phyloP scores from a whole-genome alignment of 2,888 invertebrate genomes.

The Lasius fuliginosus region DNA sequence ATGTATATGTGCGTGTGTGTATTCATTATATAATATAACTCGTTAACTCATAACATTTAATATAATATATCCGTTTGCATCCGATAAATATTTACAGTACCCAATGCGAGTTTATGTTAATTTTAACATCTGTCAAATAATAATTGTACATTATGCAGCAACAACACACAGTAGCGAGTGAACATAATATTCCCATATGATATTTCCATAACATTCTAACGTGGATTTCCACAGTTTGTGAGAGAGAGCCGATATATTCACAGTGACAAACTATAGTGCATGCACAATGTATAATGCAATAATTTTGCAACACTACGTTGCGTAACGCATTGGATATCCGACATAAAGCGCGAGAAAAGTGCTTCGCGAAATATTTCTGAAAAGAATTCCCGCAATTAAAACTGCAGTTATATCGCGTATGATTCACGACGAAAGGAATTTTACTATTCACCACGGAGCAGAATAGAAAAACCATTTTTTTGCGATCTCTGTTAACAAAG shows the following conservation, averaged over 20 bases:
- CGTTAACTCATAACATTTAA: constrained; percentile 5
- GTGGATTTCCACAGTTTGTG: constrained; percentile 19
- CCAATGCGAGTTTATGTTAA: constrained; percentile 40
- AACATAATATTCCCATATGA: constrained; percentile 35
- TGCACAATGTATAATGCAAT: constrained; percentile 43
- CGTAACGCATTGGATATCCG: constrained; percentile 7
- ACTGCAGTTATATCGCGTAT: constrained; percentile 12
- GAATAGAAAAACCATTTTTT: constrained; percentile 18
- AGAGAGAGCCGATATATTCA: constrained; percentile 3
- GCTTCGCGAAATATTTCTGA: constrained; percentile 25
- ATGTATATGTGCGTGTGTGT: not conserved
- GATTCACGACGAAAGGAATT: constrained; percentile 34
- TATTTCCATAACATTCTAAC: constrained; percentile 39
- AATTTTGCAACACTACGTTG: constrained; percentile 33
- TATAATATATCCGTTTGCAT: constrained; percentile 7
- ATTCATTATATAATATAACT: not conserved
- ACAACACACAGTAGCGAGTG: not conserved
- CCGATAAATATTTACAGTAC: constrained; percentile 16
- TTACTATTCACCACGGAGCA: constrained; percentile 12
- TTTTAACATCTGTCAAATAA: constrained; percentile 40
- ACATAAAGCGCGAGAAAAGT: not conserved
- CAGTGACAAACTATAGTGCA: constrained; percentile 7
- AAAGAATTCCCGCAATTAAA: constrained; percentile 47
- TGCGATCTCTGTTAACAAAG: constrained; percentile 8
- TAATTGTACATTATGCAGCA: constrained; percentile 18